Evolutionary conservation across 2,888 invertebrate species (phyloP).

Genomic region (Drosophila peninsularis): DNA sequence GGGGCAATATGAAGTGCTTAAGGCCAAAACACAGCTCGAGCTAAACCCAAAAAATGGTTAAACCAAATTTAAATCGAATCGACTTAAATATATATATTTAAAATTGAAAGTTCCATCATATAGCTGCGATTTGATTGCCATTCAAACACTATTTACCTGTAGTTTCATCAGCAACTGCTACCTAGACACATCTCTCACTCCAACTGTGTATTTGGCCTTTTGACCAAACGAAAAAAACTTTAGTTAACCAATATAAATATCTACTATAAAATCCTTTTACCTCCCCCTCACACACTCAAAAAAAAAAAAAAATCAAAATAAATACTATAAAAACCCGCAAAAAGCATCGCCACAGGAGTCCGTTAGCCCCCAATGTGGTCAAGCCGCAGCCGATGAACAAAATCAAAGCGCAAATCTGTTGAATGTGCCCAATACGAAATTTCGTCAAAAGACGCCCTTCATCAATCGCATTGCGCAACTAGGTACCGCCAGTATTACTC

Average conservation of each 20-base stretch:
- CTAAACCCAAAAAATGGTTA: background rate
- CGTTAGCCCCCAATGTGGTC: conserved; percentile 50
- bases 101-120: background rate
- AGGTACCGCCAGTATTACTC: conserved; percentile 78
- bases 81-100: background rate
- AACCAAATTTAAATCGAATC: background rate
- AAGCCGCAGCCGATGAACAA: conserved; percentile 57
- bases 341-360: conserved; percentile 73
- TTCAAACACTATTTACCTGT: background rate
- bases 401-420: conserved; percentile 63
- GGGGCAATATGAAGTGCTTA: background rate
- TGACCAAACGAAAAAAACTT: background rate
- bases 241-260: conserved; percentile 45
- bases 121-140: background rate
- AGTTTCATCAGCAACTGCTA: background rate
- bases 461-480: conserved; percentile 83
- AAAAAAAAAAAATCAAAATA: conserved; percentile 13
- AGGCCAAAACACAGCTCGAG: conserved; percentile 26
- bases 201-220: conserved; percentile 22
- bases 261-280: conserved; percentile 60
- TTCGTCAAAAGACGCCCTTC: conserved; percentile 83
- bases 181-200: background rate
- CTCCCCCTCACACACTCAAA: conserved; percentile 15
- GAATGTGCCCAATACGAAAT: conserved; percentile 74
- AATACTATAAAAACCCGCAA: conserved; percentile 15